Evolutionary conservation across 2,113 vertebrate genomes (phyloP), one percentile per base, ranked within the genome.

Genomic region (Notiomystis cincta): DNA sequence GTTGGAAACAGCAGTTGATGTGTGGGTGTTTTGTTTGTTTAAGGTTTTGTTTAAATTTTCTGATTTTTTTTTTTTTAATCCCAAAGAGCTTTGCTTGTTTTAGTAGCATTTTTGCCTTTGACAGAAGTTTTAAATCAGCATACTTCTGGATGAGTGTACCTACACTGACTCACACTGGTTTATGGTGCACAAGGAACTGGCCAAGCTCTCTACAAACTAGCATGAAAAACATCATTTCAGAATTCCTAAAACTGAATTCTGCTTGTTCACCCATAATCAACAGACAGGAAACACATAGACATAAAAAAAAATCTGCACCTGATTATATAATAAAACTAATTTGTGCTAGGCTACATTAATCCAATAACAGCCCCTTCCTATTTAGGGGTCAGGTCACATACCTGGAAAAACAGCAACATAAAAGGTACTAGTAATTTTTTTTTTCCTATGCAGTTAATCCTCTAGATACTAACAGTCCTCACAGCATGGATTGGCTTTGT

Each of bases 401-500:
- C 35, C 21, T 47, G 44, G 38, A 54, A 91, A 66, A 95, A 6
- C 3, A 75, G 28, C 19, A 87, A 57, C 24, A 45, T 20, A 35
- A 54, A 33, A 77, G 11, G 10, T 33, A 64, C 3, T 2, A 31
- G 20, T 20, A 0, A 7, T 2, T 5, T 17, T 11, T 35, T 30
- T 17, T 11, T 16, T 6, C 27, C 23, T 40, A 14, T 56, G 53
- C 23, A 50, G 10, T 44, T 88, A 56, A 85, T 58, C 14, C 17
- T 30, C 23, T 56, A 21, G 38, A 69, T 12, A 72, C 15, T 11
- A 93, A 31, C 19, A 53, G 14, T 13, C n/a, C 42, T 61, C 35
- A 65, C 9, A 45, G 44, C 15, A n/a, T 10, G 15, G 25, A 31
- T 57, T 86, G 53, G 30, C 44, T 88, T 60, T 22, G 13, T 44